Conservation (phyloP, 2,113 vertebrate genomes). For the Tautogolabrus adspersus region DNA sequence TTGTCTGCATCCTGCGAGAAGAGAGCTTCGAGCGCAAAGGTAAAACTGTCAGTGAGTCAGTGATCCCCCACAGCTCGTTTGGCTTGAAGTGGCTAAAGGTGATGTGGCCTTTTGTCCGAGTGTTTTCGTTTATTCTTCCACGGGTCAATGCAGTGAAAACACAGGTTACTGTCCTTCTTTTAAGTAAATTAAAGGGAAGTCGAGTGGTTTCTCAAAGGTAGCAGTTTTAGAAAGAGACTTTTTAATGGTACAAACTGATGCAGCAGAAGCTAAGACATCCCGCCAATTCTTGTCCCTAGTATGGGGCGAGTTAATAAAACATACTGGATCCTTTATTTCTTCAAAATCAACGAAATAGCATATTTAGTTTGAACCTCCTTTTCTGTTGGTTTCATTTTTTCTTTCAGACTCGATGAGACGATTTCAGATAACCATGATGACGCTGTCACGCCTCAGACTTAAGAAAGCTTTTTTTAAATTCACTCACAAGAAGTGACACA, state of each 20-base stretch:
- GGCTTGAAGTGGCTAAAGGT: not conserved
- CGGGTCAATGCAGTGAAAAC: not conserved
- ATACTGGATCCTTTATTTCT: no score
- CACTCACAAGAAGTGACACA: no score
- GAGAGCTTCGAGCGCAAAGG: slow-evolving; percentile 99
- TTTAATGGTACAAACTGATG: not conserved
- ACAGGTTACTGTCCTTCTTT: not conserved
- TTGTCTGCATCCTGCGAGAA: slow-evolving; percentile 99
- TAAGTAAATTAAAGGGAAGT: not conserved
- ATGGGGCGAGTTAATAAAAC: no score
- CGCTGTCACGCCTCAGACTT: no score
- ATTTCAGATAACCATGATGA: no score
- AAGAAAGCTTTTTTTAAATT: no score
- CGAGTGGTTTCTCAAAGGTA: not conserved
- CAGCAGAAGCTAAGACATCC: no score
- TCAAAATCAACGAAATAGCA: no score
- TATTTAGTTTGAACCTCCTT: no score
- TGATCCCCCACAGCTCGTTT: not conserved
- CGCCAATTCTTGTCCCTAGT: no score
- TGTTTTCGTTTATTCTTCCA: not conserved
- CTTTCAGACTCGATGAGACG: no score
- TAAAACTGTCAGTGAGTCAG: slow-evolving; percentile 61
- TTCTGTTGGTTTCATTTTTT: no score
- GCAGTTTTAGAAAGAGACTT: not conserved
- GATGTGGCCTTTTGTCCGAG: not conserved